A percentile compares a stretch with the other conserved stretches of the same genome.
These are phyloP conservation scores for Salvelinus alpinus DNA, from an alignment of 2,113 vertebrate species.

Conservation along the genomic window DNA sequence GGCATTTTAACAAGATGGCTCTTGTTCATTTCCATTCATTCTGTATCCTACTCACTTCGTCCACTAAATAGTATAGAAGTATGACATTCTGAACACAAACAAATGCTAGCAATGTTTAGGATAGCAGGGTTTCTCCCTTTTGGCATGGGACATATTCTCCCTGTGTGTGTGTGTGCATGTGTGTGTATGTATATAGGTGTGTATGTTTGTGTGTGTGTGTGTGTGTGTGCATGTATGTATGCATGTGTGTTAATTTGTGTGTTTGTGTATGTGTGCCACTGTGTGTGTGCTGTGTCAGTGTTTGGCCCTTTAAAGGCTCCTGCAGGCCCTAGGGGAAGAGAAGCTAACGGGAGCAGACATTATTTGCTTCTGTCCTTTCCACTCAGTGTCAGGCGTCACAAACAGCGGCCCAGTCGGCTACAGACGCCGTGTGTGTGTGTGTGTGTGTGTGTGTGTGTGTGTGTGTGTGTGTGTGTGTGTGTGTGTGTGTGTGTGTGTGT, in stretches of 20 bases:
- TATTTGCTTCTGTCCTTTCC: conserved; percentile 79
- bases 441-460: no score
- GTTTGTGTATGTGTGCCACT: neutral
- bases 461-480: no score
- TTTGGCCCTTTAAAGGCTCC: conserved; percentile 77
- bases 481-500: no score
- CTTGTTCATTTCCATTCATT: no score
- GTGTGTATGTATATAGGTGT: neutral
- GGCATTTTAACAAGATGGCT: no score
- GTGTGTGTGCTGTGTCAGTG: conserved; percentile 45
- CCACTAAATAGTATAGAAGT: no score
- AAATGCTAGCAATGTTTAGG: no score
- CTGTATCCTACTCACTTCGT: no score
- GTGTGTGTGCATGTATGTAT: neutral
- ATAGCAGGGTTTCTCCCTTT: no score
- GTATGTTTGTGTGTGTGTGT: conserved; percentile 1
- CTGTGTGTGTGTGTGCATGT: conserved; percentile 7
- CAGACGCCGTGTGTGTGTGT: conserved; percentile 34
- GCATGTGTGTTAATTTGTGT: neutral
- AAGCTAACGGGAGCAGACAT: conserved; percentile 77
- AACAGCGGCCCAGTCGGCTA: conserved; percentile 62
- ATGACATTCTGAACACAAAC: no score
- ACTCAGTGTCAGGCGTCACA: conserved; percentile 73
- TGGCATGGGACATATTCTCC: no score
- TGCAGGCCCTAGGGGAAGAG: conserved; percentile 67